Percentiles rank a stretch among this genome's conserved stretches.
Conservation (phyloP, 2,888 invertebrate species). For the Hemistola chrysoprasaria region DNA sequence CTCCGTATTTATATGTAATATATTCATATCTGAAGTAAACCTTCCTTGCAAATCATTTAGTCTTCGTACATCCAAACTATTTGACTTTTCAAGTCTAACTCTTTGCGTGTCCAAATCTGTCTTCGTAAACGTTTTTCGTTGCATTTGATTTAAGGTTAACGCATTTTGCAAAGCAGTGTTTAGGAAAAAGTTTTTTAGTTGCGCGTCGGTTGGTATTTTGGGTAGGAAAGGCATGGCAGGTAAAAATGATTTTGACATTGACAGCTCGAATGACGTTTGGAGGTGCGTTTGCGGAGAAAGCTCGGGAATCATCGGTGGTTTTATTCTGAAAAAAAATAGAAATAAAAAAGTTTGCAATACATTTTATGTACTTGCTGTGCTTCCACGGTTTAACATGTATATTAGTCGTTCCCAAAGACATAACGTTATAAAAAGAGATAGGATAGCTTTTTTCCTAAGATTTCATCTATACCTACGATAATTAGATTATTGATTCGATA, state of each 20-base stretch:
- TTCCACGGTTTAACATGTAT: no score
- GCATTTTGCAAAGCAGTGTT: constrained; percentile 67
- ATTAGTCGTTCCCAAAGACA: no score
- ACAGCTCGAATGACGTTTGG: constrained; percentile 34
- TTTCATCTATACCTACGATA: no score
- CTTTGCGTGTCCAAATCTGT: constrained; percentile 4
- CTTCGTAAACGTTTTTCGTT: constrained; percentile 28
- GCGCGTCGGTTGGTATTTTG: constrained; percentile 45
- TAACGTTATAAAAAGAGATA: no score
- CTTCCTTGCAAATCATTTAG: no score
- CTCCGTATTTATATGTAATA: no score
- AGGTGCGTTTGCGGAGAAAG: constrained; percentile 34
- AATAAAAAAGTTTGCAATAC: no score
- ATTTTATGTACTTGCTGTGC: no score
- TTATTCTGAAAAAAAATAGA: constrained; percentile 48
- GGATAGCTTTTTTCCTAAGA: no score
- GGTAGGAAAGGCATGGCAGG: constrained; percentile 45
- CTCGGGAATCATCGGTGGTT: constrained; percentile 40
- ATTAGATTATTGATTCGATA: no score
- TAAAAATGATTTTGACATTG: constrained; percentile 34
- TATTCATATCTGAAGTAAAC: no score
- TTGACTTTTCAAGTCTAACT: constrained; percentile 4
- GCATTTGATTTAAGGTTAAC: constrained; percentile 48
- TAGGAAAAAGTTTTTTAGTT: constrained; percentile 61
- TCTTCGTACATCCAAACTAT: background rate